phyloP scores from a whole-genome alignment of 1,140 invertebrate species.

The Linepithema humile region DNA sequence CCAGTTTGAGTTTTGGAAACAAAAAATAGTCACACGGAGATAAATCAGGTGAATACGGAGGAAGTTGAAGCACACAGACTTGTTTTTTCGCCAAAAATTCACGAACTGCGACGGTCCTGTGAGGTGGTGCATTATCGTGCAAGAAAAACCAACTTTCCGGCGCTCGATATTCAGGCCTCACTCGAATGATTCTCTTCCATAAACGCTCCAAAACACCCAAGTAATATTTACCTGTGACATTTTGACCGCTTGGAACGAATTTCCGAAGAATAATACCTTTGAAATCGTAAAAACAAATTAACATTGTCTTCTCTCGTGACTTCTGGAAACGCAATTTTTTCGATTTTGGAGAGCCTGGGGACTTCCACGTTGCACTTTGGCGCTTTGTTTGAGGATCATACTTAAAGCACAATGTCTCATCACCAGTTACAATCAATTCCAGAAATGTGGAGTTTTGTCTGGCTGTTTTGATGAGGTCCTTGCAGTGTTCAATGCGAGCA shows the following conservation, averaged over 20 bases:
- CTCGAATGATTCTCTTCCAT: background rate
- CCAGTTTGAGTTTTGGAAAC: background rate
- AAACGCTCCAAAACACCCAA: slow-evolving; percentile 61
- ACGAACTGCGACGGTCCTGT: background rate
- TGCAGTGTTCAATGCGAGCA: background rate
- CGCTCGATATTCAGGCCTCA: background rate
- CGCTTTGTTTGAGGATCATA: slow-evolving; percentile 68
- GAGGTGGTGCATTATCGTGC: background rate
- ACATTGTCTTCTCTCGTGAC: slow-evolving; percentile 11
- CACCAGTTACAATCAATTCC: slow-evolving; percentile 57
- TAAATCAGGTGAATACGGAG: slow-evolving; percentile 76
- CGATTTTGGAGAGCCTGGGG: slow-evolving; percentile 27
- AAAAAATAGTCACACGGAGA: slow-evolving; percentile 69
- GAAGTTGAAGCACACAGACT: slow-evolving; percentile 39
- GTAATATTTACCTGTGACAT: slow-evolving; percentile 69
- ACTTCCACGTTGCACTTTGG: slow-evolving; percentile 56
- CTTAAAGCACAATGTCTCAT: slow-evolving; percentile 67
- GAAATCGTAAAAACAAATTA: slow-evolving; percentile 32
- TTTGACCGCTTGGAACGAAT: slow-evolving; percentile 70
- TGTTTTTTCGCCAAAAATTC: slow-evolving; percentile 25
- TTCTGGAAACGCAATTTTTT: slow-evolving; percentile 28
- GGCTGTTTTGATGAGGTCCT: background rate
- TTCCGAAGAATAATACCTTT: slow-evolving; percentile 62
- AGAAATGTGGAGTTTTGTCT: background rate
- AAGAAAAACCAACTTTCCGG: background rate